Evolutionary conservation across 2,888 invertebrate genomes (phyloP).

Genomic region (Chrysopilus asiliformis): DNA sequence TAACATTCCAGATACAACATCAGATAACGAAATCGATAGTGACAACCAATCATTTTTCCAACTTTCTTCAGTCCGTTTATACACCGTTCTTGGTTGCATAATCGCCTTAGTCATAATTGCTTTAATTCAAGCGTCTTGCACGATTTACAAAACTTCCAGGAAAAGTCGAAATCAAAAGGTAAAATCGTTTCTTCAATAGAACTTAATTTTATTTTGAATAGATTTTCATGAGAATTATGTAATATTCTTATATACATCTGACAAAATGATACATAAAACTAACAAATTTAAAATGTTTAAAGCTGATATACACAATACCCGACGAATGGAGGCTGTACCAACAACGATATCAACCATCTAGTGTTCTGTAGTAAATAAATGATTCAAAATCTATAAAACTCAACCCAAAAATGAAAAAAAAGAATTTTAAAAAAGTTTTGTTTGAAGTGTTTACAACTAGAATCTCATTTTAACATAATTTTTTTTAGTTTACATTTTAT

Average conservation of each 20-base stretch:
- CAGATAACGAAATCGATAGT: constrained; percentile 29
- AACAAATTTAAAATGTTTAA: constrained; percentile 18
- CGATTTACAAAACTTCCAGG: constrained; percentile 55
- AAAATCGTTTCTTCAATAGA: constrained; percentile 20
- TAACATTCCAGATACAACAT: constrained; percentile 22
- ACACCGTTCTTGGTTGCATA: constrained; percentile 71
- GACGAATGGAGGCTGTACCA: constrained; percentile 37
- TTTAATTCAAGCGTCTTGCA: constrained; percentile 70
- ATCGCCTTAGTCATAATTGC: constrained; percentile 66
- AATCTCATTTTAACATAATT: no score
- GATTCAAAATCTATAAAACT: background rate
- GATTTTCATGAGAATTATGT: background rate
- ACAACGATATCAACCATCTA: constrained; percentile 35
- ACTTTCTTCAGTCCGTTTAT: constrained; percentile 58
- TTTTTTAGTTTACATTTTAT: no score
- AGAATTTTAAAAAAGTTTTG: no score
- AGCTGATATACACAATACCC: constrained; percentile 37
- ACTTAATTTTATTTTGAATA: background rate
- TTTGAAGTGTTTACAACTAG: no score
- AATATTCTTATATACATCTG: no score
- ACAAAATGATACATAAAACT: no score
- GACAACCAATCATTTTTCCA: constrained; percentile 43
- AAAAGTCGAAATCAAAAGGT: constrained; percentile 55
- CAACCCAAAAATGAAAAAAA: no score
- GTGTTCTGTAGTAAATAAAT: constrained; percentile 27